phyloP scores from a whole-genome alignment of 2,888 invertebrate species.

The Nemoura dubitans region DNA sequence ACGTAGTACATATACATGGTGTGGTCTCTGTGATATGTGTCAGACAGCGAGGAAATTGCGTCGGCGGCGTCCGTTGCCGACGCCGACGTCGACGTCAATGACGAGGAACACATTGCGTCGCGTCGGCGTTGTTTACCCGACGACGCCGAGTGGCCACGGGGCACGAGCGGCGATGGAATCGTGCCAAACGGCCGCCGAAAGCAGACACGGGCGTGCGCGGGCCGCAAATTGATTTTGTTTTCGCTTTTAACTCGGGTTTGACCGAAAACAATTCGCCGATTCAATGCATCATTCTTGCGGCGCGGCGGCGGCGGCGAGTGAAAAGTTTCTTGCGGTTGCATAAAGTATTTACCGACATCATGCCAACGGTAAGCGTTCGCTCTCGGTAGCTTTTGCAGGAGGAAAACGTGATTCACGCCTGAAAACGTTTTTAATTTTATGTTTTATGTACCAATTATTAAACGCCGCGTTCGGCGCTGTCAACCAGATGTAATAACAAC shows the following conservation, averaged over 20 bases:
- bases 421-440: background rate
- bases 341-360: background rate
- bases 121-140: too few relatives aligned
- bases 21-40: background rate
- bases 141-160: conserved; percentile 31
- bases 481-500: background rate
- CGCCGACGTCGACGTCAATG: background rate
- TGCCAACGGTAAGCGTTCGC: too few relatives aligned
- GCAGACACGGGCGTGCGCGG: background rate
- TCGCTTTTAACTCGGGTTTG: background rate
- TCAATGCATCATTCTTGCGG: background rate
- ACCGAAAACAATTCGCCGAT: background rate
- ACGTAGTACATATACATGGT: background rate
- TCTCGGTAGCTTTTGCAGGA: background rate
- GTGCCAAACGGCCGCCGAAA: background rate
- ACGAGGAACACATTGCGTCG: conserved; percentile 16
- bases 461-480: background rate
- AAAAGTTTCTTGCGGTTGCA: background rate
- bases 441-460: background rate
- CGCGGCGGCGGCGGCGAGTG: background rate
- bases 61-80: background rate
- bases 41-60: background rate
- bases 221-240: conserved; percentile 10
- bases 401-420: background rate
- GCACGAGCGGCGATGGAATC: background rate